These are phyloP conservation scores for Caretta caretta DNA, from an alignment of 2,113 vertebrate species.

Conservation along the genomic window DNA sequence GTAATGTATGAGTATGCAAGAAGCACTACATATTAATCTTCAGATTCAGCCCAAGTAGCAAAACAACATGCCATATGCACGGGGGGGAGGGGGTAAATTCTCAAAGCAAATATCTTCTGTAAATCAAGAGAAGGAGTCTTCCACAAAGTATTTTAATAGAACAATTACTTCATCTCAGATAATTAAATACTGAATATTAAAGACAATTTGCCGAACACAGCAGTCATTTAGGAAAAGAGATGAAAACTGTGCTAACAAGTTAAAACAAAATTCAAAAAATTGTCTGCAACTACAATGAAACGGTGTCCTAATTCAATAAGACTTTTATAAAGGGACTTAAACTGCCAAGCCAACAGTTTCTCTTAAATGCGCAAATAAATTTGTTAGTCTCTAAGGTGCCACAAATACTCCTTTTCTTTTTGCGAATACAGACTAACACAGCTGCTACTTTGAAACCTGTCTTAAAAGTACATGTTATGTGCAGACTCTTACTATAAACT, in stretches of 20 bases:
- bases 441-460: no score
- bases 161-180: rapidly evolving
- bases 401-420: no score
- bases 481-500: neutral
- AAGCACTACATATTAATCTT: neutral
- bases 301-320: neutral
- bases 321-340: neutral
- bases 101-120: neutral
- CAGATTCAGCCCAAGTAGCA: neutral
- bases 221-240: neutral
- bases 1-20: neutral
- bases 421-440: no score
- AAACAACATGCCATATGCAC: neutral
- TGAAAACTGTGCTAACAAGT: neutral
- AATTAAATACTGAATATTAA: neutral
- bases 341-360: neutral
- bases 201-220: neutral
- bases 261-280: neutral
- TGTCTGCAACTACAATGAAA: neutral
- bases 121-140: neutral
- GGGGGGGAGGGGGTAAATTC: neutral
- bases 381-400: no score
- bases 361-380: neutral
- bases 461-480: neutral
- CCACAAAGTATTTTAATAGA: neutral